Conservation (phyloP, 2,113 vertebrate species). For the Tachysurus fulvidraco region DNA sequence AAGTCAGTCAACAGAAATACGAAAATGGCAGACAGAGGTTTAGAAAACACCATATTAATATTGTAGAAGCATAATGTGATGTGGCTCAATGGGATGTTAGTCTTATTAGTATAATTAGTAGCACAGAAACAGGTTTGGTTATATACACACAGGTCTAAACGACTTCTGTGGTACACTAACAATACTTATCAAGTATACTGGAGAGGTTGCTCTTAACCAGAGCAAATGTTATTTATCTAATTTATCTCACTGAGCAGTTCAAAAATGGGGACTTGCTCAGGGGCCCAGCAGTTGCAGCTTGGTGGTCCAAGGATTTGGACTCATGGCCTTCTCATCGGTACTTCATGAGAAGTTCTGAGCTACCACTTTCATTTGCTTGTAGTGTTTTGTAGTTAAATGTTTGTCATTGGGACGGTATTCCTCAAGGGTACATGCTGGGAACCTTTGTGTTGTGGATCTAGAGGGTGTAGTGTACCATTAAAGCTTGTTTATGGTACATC, state of each 20-base stretch:
- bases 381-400: background rate
- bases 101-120: conserved; percentile 69
- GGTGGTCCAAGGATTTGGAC: no score
- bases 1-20: conserved; percentile 60
- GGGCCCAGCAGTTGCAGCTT: no score
- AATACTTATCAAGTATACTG: background rate
- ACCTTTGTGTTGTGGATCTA: background rate
- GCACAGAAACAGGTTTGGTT: background rate
- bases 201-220: no score
- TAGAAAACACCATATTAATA: conserved; percentile 49
- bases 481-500: background rate
- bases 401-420: background rate
- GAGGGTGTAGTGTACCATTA: background rate
- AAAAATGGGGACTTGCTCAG: no score
- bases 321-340: no score
- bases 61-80: conserved; percentile 30
- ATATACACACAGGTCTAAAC: background rate
- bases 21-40: conserved; percentile 44
- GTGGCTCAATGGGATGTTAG: conserved; percentile 50
- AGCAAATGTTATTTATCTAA: no score
- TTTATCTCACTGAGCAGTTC: no score
- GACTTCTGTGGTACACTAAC: background rate
- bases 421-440: conserved; percentile 12
- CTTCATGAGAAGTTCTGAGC: no score
- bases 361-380: background rate